Percentiles rank a stretch among this genome's conserved stretches.
These are phyloP conservation scores for Castor canadensis DNA, from an alignment of 2,113 vertebrate species.

Conservation along the genomic window DNA sequence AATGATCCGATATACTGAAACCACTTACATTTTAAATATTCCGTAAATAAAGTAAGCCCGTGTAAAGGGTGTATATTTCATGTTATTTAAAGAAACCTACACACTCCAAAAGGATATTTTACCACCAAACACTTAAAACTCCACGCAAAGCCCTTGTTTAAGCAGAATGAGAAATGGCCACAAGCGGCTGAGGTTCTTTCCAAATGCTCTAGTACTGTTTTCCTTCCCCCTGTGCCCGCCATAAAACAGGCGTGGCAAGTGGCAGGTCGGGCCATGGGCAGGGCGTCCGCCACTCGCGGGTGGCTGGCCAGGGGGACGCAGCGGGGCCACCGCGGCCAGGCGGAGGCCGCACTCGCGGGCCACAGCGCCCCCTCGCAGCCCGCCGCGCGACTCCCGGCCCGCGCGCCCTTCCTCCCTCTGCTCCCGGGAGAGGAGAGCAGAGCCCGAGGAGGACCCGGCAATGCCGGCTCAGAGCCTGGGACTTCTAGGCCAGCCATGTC, in stretches of 20 bases:
- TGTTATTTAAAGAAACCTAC: too few relatives aligned
- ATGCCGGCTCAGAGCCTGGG: rapidly evolving
- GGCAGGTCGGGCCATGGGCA: rapidly evolving
- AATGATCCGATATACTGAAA: rapidly evolving
- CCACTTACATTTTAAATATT: not conserved
- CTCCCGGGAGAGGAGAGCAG: not conserved
- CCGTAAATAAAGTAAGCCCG: not conserved
- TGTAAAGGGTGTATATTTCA: not conserved
- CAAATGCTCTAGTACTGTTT: not conserved
- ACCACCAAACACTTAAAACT: not conserved
- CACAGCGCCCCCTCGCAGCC: slow-evolving; percentile 87
- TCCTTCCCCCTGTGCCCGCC: not conserved
- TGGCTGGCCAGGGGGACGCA: not conserved
- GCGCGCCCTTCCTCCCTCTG: not conserved
- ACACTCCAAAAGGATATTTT: not conserved
- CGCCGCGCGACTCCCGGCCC: slow-evolving; percentile 40
- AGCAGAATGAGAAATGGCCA: not conserved
- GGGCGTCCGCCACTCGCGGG: not conserved
- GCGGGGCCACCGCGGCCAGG: not conserved
- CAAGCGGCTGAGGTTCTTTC: not conserved
- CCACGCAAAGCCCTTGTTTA: rapidly evolving
- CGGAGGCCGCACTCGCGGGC: slow-evolving; percentile 61
- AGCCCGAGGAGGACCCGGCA: rapidly evolving
- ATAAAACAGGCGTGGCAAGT: rapidly evolving
- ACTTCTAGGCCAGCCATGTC: rapidly evolving